These are phyloP conservation scores for Neosalanx taihuensis DNA, from an alignment of 2,797 vertebrate genomes.

Conservation along the genomic window DNA sequence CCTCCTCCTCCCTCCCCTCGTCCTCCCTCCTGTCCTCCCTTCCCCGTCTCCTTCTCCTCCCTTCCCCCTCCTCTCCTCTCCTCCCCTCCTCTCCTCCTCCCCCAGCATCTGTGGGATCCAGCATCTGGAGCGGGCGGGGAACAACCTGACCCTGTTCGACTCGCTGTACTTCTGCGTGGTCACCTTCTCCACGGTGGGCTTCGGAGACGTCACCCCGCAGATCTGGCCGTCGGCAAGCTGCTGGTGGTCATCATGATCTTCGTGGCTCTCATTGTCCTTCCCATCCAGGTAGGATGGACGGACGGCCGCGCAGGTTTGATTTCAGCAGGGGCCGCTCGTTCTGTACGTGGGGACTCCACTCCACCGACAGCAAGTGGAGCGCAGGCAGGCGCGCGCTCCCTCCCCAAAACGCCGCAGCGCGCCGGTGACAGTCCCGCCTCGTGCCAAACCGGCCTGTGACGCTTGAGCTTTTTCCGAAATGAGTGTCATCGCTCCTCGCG, in stretches of 20 bases:
- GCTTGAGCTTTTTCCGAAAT: background rate
- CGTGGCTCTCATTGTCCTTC: slow-evolving; percentile 82
- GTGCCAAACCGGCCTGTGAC: too few species aligned
- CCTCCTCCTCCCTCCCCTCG: background rate
- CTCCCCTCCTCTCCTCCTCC: background rate
- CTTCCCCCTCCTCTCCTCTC: background rate
- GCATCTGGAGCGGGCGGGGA: slow-evolving; percentile 80
- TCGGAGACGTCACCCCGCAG: slow-evolving; percentile 81
- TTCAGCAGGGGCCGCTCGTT: background rate
- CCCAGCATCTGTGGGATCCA: slow-evolving; percentile 83
- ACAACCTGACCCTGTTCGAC: slow-evolving; percentile 83
- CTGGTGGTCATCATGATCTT: slow-evolving; percentile 86
- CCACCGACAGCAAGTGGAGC: too few species aligned
- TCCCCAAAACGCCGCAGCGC: background rate
- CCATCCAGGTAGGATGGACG: slow-evolving; percentile 73
- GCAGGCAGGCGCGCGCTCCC: too few species aligned
- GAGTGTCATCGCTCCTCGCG: slow-evolving; percentile 24
- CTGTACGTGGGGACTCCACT: background rate
- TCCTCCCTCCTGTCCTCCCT: background rate
- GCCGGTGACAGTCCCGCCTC: background rate
- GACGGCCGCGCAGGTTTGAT: background rate
- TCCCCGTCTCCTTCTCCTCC: background rate
- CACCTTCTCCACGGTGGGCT: slow-evolving; percentile 84
- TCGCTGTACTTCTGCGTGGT: slow-evolving; percentile 86
- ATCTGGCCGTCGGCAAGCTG: slow-evolving; percentile 86